Base-by-base conservation (phyloP, 2,888 invertebrate species). In the Rhogogaster chlorosoma region DNA sequence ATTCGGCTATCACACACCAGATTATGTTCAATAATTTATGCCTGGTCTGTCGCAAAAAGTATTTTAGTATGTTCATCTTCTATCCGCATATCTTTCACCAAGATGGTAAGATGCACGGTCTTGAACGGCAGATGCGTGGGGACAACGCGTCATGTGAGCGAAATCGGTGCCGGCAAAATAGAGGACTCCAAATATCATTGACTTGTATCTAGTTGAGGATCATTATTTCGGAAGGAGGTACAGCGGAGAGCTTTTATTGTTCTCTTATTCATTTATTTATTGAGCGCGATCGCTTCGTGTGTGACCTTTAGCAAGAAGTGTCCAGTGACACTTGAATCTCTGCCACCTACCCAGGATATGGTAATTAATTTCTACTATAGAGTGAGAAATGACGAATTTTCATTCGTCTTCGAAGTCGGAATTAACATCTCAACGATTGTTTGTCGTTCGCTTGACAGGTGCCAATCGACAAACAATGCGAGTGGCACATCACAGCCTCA, bases 401-500 rank as follows among this genome's bases (percentile, higher is more conserved):
- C 22, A 73, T 12, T 12, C n/a, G 18, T 42, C 45, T 42, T 26
- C 26, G 12, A 42, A 6, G 78, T 32, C 9, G n/a, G 29, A 22
- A 64, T 61, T 10, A 38, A n/a, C 45, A 42, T 45, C 26, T 29
- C 67, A 42, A 49, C 38, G 38, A 80, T 64, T 42, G 10, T 57
- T 80, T 64, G 15, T 18, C 57, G 7, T 61, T 53, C 15, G 15
- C 18, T 32, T 22, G 71, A n/a, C 9, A 42, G 38, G 10, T 29
- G 80, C 38, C 61, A 61, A 80, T 80, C 61, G 80, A n/a, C 26
- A 36, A 42, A 83, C 42, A 57, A 83, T 45, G 38, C 36, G 61
- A 80, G 61, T 61, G 57, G 22, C 57, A 80, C 36, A 32, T 22
- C 29, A 45, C 83, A 83, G 83, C 83, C 83, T 83, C 83, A 83